A percentile compares a stretch with the other conserved stretches of the same genome.
phyloP scores from a whole-genome alignment of 2,797 vertebrate species.

The Acanthurus leucopareius region DNA sequence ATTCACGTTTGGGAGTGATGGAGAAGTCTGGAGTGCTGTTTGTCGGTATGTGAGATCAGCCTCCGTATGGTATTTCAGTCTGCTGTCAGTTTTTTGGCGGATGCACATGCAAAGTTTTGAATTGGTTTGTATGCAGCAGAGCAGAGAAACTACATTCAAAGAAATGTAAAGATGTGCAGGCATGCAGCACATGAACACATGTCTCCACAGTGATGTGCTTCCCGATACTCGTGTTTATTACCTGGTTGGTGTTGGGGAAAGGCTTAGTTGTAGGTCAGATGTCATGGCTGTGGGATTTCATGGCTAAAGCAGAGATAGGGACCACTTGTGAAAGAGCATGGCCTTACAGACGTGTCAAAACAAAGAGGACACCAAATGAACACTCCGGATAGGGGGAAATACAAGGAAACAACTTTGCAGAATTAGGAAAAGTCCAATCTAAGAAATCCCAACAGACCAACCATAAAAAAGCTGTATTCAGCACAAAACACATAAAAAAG shows the following conservation, averaged over 20 bases:
- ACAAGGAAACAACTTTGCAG: constrained; percentile 33
- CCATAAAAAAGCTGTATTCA: constrained; percentile 17
- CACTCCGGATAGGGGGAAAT: constrained; percentile 58
- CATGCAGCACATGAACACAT: constrained; percentile 52
- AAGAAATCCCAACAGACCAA: constrained; percentile 17
- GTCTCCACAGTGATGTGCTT: constrained; percentile 36
- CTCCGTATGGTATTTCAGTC: constrained; percentile 65
- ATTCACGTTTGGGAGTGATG: constrained; percentile 80
- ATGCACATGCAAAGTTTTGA: constrained; percentile 51
- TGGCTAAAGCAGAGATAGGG: constrained; percentile 66
- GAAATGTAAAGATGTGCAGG: constrained; percentile 58
- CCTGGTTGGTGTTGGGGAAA: constrained; percentile 70
- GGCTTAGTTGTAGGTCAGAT: constrained; percentile 77
- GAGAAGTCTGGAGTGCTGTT: constrained; percentile 65
- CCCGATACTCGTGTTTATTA: constrained; percentile 80
- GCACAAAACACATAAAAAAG: constrained; percentile 21
- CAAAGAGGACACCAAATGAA: constrained; percentile 63
- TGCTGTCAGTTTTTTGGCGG: constrained; percentile 46
- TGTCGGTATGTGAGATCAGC: constrained; percentile 33
- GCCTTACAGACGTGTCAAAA: constrained; percentile 70
- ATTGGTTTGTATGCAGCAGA: constrained; percentile 54
- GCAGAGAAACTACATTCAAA: constrained; percentile 24
- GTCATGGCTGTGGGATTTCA: constrained; percentile 76
- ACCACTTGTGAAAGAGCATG: constrained; percentile 76
- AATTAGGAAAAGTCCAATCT: constrained; percentile 7